phyloP scores from a whole-genome alignment of 2,888 invertebrate genomes.

The Trichopoda pennipes region DNA sequence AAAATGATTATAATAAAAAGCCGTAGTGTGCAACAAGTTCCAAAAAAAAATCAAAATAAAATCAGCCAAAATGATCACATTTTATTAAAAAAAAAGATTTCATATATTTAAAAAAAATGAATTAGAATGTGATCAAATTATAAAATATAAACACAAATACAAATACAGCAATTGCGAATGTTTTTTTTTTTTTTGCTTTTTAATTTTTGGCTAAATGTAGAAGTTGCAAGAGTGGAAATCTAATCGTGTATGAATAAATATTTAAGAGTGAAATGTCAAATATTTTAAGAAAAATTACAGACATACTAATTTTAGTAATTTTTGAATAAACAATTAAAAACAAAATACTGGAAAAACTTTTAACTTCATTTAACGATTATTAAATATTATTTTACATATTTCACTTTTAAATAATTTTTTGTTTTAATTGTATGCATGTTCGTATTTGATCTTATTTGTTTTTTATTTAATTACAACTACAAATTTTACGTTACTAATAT shows the following conservation, averaged over 20 bases:
- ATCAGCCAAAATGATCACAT: slow-evolving; percentile 22
- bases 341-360: neutral
- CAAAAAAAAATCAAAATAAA: slow-evolving; percentile 66
- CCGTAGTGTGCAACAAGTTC: slow-evolving; percentile 80
- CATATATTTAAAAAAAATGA: neutral
- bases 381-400: slow-evolving; percentile 16
- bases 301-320: no score
- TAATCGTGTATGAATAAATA: no score
- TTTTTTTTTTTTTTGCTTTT: no score
- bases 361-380: neutral
- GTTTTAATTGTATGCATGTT: slow-evolving; percentile 58
- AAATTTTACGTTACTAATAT: slow-evolving; percentile 59
- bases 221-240: no score
- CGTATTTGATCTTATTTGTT: slow-evolving; percentile 47
- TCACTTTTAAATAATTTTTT: slow-evolving; percentile 28
- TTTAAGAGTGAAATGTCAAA: no score
- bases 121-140: neutral
- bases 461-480: slow-evolving; percentile 49
- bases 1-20: slow-evolving; percentile 68
- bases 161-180: no score
- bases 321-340: neutral
- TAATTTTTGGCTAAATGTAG: no score
- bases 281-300: no score
- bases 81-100: neutral
- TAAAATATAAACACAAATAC: no score